Conservation (phyloP, 2,888 invertebrate species). For the Xestoiulus laeticollis region DNA sequence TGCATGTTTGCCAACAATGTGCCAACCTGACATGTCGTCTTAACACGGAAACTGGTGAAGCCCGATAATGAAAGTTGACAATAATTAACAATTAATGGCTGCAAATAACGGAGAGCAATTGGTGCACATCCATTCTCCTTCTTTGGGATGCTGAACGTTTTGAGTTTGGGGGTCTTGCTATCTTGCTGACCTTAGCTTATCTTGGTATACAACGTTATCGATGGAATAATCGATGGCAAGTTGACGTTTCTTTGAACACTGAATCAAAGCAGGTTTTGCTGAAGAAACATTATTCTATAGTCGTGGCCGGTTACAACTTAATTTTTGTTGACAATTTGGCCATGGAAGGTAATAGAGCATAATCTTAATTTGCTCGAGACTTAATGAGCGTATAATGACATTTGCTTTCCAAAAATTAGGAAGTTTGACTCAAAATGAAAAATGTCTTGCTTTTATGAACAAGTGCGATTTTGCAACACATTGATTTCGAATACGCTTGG, state of each 20-base stretch:
- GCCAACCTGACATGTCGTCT: constrained; percentile 16
- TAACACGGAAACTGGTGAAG: constrained; percentile 30
- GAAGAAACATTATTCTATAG: too few species aligned
- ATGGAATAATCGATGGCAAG: background rate
- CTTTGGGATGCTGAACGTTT: background rate
- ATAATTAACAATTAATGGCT: background rate
- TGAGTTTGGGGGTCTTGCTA: constrained; percentile 25
- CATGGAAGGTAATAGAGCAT: too few species aligned
- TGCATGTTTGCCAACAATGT: constrained; percentile 34
- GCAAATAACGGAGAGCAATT: background rate
- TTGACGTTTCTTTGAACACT: background rate
- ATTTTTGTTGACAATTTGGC: too few species aligned
- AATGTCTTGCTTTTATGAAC: too few species aligned
- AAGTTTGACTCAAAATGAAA: too few species aligned
- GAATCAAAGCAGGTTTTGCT: too few species aligned
- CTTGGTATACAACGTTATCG: background rate
- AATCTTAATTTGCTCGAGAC: too few species aligned
- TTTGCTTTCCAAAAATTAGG: too few species aligned
- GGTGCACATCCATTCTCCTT: background rate
- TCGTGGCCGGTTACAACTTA: too few species aligned
- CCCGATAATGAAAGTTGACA: constrained; percentile 31
- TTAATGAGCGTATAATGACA: too few species aligned
- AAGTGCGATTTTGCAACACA: too few species aligned
- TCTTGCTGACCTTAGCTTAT: background rate
- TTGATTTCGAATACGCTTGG: too few species aligned